These are phyloP conservation scores for Lepeophtheirus salmonis DNA, from an alignment of 1,140 invertebrate genomes.

Conservation along the genomic window DNA sequence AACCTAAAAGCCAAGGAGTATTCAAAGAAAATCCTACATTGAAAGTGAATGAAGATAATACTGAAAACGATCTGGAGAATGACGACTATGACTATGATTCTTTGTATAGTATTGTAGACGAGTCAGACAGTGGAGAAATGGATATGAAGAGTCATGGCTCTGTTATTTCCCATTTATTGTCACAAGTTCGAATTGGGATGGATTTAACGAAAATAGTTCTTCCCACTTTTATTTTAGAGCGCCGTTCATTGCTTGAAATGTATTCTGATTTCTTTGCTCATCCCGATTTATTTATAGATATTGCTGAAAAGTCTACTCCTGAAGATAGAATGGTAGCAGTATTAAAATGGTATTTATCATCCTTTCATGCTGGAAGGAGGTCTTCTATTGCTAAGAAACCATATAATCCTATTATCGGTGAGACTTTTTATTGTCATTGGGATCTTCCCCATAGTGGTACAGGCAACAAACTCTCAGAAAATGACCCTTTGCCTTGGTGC, in stretches of 20 bases:
- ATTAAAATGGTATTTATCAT: constrained; percentile 76
- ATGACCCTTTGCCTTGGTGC: constrained; percentile 54
- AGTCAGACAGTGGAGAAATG: constrained; percentile 43
- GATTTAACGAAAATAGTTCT: constrained; percentile 89
- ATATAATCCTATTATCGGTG: constrained; percentile 89
- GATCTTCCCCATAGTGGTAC: constrained; percentile 16
- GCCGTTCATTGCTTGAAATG: constrained; percentile 86
- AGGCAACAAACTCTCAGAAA: not conserved
- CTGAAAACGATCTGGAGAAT: too few relatives aligned
- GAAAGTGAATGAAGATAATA: too few relatives aligned
- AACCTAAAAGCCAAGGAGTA: too few relatives aligned
- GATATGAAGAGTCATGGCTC: constrained; percentile 85
- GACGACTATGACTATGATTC: constrained; percentile 30
- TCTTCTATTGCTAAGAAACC: constrained; percentile 88
- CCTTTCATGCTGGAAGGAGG: constrained; percentile 88
- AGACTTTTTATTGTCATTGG: constrained; percentile 49
- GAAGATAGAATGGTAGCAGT: constrained; percentile 58
- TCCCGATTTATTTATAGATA: constrained; percentile 81
- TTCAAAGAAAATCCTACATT: too few relatives aligned
- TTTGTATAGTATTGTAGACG: constrained; percentile 63
- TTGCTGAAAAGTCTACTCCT: constrained; percentile 58
- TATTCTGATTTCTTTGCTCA: constrained; percentile 96
- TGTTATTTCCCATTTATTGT: constrained; percentile 77
- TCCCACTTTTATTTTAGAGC: constrained; percentile 72
- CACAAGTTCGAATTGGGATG: constrained; percentile 93